Conservation (phyloP, 2,888 invertebrate genomes). For the Catonia carolina region DNA sequence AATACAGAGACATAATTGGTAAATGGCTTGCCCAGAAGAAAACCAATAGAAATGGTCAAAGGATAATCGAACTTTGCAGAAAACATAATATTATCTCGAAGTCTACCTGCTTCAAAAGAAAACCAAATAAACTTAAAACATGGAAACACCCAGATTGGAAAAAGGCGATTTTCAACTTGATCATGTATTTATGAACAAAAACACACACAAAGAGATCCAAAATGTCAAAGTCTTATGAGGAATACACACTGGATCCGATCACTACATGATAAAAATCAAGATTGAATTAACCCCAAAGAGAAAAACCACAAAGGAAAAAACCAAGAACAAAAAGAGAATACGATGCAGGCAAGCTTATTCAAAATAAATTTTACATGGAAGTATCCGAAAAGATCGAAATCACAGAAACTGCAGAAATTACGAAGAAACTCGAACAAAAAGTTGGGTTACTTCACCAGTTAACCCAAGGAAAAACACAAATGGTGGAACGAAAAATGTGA, state of each 20-base stretch:
- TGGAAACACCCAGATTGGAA: background rate
- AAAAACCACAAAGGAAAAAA: background rate
- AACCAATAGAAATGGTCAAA: background rate
- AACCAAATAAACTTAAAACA: background rate
- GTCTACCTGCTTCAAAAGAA: background rate
- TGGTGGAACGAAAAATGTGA: no score
- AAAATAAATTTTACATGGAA: no score
- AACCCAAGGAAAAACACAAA: no score
- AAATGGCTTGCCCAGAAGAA: no score
- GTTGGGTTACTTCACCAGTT: no score
- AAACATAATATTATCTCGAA: background rate
- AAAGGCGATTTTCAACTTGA: background rate
- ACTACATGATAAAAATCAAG: background rate
- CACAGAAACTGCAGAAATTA: no score
- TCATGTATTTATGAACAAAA: background rate
- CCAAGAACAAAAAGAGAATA: no score
- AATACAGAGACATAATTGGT: no score
- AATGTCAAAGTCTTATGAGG: background rate
- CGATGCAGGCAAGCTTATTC: no score
- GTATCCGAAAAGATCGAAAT: no score
- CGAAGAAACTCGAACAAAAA: no score
- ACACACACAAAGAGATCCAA: background rate
- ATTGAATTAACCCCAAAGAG: background rate
- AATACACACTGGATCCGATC: background rate
- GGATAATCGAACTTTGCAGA: background rate